Base-by-base conservation (phyloP, 2,797 vertebrate species). In the Crotalus adamanteus region DNA sequence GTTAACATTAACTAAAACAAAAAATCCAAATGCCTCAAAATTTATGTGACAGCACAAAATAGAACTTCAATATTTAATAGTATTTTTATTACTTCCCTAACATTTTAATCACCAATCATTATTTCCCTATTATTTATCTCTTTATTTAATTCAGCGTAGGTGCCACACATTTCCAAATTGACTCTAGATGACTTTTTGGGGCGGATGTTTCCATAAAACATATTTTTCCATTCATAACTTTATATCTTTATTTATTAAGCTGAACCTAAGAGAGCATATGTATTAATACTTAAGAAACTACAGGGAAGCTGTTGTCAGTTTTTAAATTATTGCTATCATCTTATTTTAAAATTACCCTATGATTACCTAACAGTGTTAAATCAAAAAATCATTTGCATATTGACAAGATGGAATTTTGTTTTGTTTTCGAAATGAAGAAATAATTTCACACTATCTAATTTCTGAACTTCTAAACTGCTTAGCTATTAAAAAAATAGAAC, bases 241-340 rank as follows among this genome's bases (percentile, higher is more conserved):
- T 78, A 3, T 14, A 22, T 31, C 42, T 86, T 63, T 86, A 56
- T 59, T 18, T 86, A 13, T 9, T 86, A 47, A 86, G n/a, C 11
- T 63, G 26, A 91, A 53, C 51, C 56, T 25, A 86, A 47, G 94
- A 63, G 51, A 69, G 60, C 61, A 69, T 9, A 8, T 92, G 47
- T 92, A 57, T 87, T 55, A 57, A 94, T 96, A 96, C 93, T 96
- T 94, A 94, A 94, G 90, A 89, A 91, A 92, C 86, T 13, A 26
- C 37, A 87, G 87, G 89, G 37, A 73, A 92, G 85, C 91, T 14
- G 9, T 20, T 13, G 61, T 95, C 83, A 88, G 53, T 61, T 28
- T 92, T 73, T 51, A 94, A 93, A 1, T 57, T 78, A 42, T 1
- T 91, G 42, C 20, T 83, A 83, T 88, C 91, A 83, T 90, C 87